Evolutionary conservation across 2,113 vertebrate species (phyloP).

Genomic region (Lipotes vexillifer): DNA sequence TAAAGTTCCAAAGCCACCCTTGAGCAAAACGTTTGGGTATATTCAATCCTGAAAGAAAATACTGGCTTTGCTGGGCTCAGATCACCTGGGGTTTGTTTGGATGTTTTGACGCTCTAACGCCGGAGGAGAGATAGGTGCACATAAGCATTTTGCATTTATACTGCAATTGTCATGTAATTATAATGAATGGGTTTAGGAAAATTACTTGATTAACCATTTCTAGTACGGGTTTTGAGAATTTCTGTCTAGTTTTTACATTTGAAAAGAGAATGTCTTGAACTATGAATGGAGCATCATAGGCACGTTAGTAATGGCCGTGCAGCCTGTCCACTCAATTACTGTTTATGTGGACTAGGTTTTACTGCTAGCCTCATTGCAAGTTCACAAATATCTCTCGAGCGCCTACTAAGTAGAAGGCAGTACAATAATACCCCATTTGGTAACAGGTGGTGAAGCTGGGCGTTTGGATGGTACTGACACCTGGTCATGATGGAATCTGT

Average conservation of each 20-base stretch:
- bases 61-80: neutral
- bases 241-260: constrained; percentile 36
- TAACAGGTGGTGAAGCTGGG: constrained; percentile 22
- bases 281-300: constrained; percentile 29
- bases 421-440: neutral
- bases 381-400: neutral
- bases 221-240: neutral
- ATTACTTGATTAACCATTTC: constrained; percentile 33
- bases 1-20: neutral
- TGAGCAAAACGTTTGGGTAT: neutral
- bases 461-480: constrained; percentile 25
- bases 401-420: neutral
- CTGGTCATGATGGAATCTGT: constrained; percentile 19
- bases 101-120: neutral
- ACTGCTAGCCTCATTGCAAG: constrained; percentile 17
- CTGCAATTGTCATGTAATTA: constrained; percentile 54
- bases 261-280: constrained; percentile 26
- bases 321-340: neutral
- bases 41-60: neutral
- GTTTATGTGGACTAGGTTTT: neutral
- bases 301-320: neutral
- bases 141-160: constrained; percentile 51
- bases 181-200: constrained; percentile 54
- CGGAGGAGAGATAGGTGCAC: neutral
- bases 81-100: neutral